Conservation (phyloP, 2,113 vertebrate species). For the Hypocryptadius cinnamomeus region DNA sequence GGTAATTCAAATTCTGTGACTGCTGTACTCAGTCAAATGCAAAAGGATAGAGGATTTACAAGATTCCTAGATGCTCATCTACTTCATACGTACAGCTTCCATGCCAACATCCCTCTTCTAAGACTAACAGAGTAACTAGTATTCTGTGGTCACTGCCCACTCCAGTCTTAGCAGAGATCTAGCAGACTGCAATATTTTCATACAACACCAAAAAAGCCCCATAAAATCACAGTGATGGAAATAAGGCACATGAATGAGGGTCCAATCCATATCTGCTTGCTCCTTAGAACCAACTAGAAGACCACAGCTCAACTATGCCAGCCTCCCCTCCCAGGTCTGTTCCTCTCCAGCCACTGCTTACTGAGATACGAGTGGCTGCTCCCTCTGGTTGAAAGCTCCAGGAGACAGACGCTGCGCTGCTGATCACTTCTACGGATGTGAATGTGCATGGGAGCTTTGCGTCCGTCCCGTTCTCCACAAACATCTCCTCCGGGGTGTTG, state of each 20-base stretch:
- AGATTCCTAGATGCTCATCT: not conserved
- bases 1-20: not conserved
- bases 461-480: slow-evolving; percentile 85
- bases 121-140: not conserved
- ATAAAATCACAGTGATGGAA: not conserved
- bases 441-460: slow-evolving; percentile 83
- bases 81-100: not conserved
- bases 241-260: not conserved
- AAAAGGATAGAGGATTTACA: not conserved
- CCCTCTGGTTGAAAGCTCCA: slow-evolving; percentile 83
- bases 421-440: slow-evolving; percentile 75
- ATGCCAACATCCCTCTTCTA: not conserved
- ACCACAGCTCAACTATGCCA: not conserved
- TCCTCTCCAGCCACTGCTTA: slow-evolving; percentile 46
- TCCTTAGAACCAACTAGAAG: not conserved
- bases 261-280: not conserved
- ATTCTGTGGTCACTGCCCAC: not conserved
- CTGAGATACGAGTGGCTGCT: slow-evolving; percentile 56
- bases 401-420: slow-evolving; percentile 70
- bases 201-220: not conserved
- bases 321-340: not conserved
- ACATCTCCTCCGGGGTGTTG: slow-evolving; percentile 73
- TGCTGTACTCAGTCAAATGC: not conserved
- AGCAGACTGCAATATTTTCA: not conserved
- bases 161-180: not conserved